Evolutionary conservation across 2,113 vertebrate genomes (phyloP), one percentile per base, ranked within the genome.

Genomic region (Alectura lathami): DNA sequence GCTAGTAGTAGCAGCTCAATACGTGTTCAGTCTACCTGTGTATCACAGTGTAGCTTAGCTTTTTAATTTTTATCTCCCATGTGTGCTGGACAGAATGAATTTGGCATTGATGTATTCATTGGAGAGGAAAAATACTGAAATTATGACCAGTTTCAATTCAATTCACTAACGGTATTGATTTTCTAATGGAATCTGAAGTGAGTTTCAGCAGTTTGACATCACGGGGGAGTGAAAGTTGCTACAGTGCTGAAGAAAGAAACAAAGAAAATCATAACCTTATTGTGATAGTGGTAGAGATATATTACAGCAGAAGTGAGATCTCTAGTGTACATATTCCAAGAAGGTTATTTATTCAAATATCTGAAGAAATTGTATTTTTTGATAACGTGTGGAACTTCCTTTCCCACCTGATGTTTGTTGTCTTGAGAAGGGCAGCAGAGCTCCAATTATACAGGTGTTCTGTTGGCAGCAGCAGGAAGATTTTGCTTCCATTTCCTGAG

Each of bases 161-260:
- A 76, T 97, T 97, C 91, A 91, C 92, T 92, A 92, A 84, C 47
- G 73, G 54, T 93, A 97, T 96, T 75, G 80, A 97, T 97, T 96
- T 96, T 77, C 92, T 91, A 97, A 97, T 95, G 87, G 62, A 95
- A 91, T 96, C 85, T 89, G 59, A 96, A 96, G 57, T 72, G 64
- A 96, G 84, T 86, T 92, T 93, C 51, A 69, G 73, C 57, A 96
- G 93, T 97, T 82, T 95, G 95, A 63, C 92, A 70, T 73, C 48
- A 70, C 83, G 82, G 21, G 69, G 29, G 23, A 87, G 70, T 60
- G 91, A 81, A 96, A 96, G 84, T 88, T 83, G 59, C 59, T 66
- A 86, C 36, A 64, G 38, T 63, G 42, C 3, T 96, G 81, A 94
- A 94, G 88, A 77, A 54, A 24, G 54, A 95, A 92, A 87, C 69